phyloP scores from a whole-genome alignment of 1,140 invertebrate genomes.

The Trichonephila clavata region DNA sequence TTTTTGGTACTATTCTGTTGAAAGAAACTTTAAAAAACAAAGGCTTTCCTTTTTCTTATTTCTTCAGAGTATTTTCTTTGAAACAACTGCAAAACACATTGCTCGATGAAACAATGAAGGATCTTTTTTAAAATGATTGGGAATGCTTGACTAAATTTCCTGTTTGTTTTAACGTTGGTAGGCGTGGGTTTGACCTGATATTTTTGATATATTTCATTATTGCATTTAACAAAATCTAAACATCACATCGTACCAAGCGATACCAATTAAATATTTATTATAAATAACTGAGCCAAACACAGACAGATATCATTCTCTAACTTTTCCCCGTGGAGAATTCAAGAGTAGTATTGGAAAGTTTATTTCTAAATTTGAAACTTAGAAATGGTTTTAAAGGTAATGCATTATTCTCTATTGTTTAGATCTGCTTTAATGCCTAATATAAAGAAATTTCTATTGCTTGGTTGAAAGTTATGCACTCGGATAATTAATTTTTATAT shows the following conservation, averaged over 20 bases:
- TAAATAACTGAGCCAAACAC: slow-evolving; percentile 20
- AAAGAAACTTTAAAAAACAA: too few species aligned
- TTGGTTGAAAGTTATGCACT: too few species aligned
- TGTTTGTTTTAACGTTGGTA: slow-evolving; percentile 33
- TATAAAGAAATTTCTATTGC: too few species aligned
- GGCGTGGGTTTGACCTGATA: slow-evolving; percentile 2
- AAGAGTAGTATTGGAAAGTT: neutral
- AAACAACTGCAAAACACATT: neutral
- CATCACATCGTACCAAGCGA: slow-evolving; percentile 32
- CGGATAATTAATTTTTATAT: too few species aligned
- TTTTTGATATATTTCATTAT: neutral
- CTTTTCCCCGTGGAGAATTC: neutral
- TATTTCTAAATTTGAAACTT: neutral
- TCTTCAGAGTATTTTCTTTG: too few species aligned
- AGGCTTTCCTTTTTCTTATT: too few species aligned
- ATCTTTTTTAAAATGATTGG: neutral
- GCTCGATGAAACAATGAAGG: neutral
- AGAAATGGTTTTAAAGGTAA: slow-evolving; percentile 39
- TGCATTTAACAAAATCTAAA: neutral
- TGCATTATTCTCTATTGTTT: neutral
- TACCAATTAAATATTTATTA: neutral
- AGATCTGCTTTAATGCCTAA: neutral
- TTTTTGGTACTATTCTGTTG: too few species aligned
- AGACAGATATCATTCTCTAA: neutral
- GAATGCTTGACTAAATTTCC: slow-evolving; percentile 42